Evolutionary conservation across 1,140 invertebrate species (phyloP).

Genomic region (Eupristina koningsbergeri): DNA sequence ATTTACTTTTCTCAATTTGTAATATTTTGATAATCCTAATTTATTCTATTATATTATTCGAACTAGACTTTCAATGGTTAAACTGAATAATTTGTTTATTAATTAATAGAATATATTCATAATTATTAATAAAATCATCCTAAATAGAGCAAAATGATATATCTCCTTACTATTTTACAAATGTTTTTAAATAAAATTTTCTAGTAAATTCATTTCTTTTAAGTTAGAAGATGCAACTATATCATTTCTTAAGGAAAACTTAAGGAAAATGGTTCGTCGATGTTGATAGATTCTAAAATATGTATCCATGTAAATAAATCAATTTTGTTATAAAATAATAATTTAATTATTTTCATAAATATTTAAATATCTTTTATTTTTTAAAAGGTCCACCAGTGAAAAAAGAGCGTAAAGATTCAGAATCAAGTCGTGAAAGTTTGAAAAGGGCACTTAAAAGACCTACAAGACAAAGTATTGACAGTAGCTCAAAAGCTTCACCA

Average conservation of each 20-base stretch:
- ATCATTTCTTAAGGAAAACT: no score
- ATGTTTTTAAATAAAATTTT: not conserved
- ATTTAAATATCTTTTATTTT: slow-evolving; percentile 32
- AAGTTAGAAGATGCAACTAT: no score
- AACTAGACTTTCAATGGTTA: not conserved
- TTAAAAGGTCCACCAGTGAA: slow-evolving; percentile 62
- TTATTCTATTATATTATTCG: not conserved
- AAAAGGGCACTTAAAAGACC: slow-evolving; percentile 70
- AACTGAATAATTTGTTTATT: no score
- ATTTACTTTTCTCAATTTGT: not conserved
- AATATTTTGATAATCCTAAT: not conserved
- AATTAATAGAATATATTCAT: no score
- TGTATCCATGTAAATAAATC: no score
- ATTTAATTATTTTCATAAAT: not conserved
- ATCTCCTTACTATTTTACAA: not conserved
- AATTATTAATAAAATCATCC: no score
- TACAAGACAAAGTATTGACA: slow-evolving; percentile 70
- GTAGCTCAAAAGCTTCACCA: slow-evolving; percentile 66
- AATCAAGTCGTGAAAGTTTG: slow-evolving; percentile 65
- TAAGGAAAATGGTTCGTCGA: no score
- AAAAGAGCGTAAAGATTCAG: slow-evolving; percentile 71
- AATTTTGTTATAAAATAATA: not conserved
- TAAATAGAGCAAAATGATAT: not conserved
- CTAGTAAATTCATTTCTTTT: no score
- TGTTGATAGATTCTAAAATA: no score